These are phyloP conservation scores for Lasiurus cinereus DNA, from an alignment of 2,113 vertebrate genomes.

Conservation along the genomic window DNA sequence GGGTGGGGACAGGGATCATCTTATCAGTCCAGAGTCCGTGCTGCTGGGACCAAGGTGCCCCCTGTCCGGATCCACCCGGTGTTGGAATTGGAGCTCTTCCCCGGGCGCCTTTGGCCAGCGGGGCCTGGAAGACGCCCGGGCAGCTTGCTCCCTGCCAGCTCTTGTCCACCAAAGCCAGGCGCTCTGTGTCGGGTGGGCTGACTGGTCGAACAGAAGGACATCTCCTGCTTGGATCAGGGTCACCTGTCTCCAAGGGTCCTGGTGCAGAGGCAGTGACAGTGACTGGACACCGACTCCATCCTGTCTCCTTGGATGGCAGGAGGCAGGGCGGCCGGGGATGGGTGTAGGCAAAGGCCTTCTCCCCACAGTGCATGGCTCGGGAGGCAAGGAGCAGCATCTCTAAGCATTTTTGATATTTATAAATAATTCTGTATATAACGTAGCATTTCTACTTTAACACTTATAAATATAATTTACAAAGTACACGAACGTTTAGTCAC, in stretches of 20 bases:
- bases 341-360: background rate
- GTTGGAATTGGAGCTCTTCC: background rate
- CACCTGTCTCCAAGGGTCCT: conserved; percentile 95
- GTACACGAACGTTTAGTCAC: background rate
- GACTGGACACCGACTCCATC: conserved; percentile 97
- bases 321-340: background rate
- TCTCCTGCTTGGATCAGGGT: conserved; percentile 95
- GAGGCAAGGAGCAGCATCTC: background rate
- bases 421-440: background rate
- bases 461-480: background rate
- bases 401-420: background rate
- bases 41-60: background rate
- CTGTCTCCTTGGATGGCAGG: conserved; percentile 64
- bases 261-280: conserved; percentile 92
- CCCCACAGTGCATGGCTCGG: background rate
- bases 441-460: background rate
- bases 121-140: background rate
- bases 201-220: conserved; percentile 94
- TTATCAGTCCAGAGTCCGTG: background rate
- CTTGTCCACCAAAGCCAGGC: conserved; percentile 85
- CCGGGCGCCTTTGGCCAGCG: background rate
- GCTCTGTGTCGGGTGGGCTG: conserved; percentile 95
- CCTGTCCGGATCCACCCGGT: background rate
- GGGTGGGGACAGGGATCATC: background rate
- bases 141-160: background rate